Base-by-base conservation (phyloP, 2,797 vertebrate species). In the Cercopithecus hamlyni region DNA sequence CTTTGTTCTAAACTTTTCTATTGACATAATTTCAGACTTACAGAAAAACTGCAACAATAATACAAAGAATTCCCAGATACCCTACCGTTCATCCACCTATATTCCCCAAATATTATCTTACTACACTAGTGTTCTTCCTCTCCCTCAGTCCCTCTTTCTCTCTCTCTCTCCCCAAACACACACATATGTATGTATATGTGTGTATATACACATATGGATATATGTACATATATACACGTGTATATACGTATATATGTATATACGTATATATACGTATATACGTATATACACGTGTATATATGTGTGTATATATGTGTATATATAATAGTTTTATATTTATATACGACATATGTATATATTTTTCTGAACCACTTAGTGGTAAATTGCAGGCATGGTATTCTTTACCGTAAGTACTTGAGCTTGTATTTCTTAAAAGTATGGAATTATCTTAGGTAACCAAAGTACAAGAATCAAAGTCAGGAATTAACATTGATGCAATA, bases 401-500 rank as follows among this genome's bases (percentile, higher is more conserved):
- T 82, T 70, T 87, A 55, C 27, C 41, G 3, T 52, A 36, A 88
- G 61, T 43, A 45, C 20, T 85, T 57, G 14, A 67, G 64, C 57
- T 4, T 15, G 0, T 7, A 5, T 73, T 17, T 92, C 64, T 75
- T 39, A 1, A 58, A n/a, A 70, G 14, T 5, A 13, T 33, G 52
- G 41, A 4, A 48, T 41, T 94, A 17, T 75, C 36, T 52, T 39
- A 55, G 52, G 12, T 45, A 43, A 24, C n/a, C 24, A 86, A 64
- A 4, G 14, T 64, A 33, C n/a, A 20, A 70, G 33, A 36, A 70
- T 70, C 67, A 20, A 70, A 70, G n/a, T 80, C 70, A 67, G 52
- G 57, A 61, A 36, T 70, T 7, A n/a, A 19, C 30, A 13, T 0
- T 1, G 24, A 73, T 1, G 17, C 11, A 6, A 2, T 33, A 3